Percentiles rank a stretch among this genome's conserved stretches.
Conservation (phyloP, 2,888 invertebrate species). For the Pristionchus maxplancki region DNA sequence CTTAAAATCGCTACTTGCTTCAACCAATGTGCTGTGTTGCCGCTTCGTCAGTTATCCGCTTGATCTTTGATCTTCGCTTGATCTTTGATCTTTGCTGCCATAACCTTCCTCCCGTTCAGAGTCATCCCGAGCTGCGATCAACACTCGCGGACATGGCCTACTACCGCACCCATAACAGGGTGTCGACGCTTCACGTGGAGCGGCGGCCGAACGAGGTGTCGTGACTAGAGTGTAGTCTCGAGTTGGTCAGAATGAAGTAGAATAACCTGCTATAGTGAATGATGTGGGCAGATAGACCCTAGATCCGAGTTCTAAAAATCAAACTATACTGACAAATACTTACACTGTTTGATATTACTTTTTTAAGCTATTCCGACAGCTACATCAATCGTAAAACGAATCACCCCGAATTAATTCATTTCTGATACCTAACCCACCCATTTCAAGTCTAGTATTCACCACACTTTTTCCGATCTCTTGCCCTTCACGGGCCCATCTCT, state of each 20-base stretch:
- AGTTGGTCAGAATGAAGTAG: not conserved
- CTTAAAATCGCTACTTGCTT: not conserved
- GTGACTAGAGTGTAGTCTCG: slow-evolving; percentile 20
- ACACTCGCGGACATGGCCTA: slow-evolving; percentile 35
- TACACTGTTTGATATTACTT: no score
- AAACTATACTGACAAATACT: not conserved
- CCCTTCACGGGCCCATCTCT: no score
- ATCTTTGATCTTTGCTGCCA: not conserved
- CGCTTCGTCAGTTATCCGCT: not conserved
- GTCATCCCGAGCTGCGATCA: slow-evolving; percentile 48
- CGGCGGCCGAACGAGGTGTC: slow-evolving; percentile 22
- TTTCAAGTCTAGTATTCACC: no score
- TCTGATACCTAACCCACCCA: not conserved
- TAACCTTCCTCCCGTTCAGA: slow-evolving; percentile 32
- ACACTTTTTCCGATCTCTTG: no score
- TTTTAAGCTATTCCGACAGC: no score
- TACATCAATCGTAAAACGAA: no score
- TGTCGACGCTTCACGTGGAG: slow-evolving; percentile 49
- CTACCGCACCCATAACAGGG: slow-evolving; percentile 45
- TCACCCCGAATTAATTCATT: not conserved
- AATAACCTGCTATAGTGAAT: not conserved
- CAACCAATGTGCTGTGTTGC: not conserved
- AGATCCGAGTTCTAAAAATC: no score
- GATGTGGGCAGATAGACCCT: not conserved
- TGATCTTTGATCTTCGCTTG: not conserved